Evolutionary conservation across 64 coral and sea anemone species (phyloP).

Genomic region (Pocillopora verrucosa): DNA sequence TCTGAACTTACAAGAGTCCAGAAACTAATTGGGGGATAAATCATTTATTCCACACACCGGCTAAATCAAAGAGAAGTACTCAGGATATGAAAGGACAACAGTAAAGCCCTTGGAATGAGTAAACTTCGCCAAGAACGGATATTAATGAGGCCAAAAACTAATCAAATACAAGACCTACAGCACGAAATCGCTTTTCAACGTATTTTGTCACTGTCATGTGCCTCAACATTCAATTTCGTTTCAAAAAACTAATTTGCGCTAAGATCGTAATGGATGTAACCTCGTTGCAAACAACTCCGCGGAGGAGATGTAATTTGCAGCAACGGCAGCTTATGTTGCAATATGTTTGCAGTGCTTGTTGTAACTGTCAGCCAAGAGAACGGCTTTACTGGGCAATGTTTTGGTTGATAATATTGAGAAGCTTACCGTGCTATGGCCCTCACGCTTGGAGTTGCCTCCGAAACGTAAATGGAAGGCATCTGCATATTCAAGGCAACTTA

Average conservation of each 20-base stretch:
- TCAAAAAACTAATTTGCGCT: background rate
- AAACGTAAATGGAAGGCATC: conserved; percentile 20
- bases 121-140: background rate
- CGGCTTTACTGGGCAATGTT: background rate
- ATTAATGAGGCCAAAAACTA: background rate
- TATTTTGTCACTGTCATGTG: background rate
- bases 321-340: background rate
- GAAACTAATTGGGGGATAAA: background rate
- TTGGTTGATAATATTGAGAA: background rate
- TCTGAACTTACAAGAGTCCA: too few species aligned
- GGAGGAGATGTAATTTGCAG: background rate
- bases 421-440: conserved; percentile 13
- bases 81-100: background rate
- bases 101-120: background rate
- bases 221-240: background rate
- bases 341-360: background rate
- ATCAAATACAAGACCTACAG: background rate
- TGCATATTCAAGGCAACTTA: conserved; percentile 6
- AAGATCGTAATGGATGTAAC: background rate
- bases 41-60: conserved; percentile 2
- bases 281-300: background rate
- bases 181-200: background rate
- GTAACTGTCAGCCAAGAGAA: background rate
- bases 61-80: background rate
- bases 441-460: background rate